phyloP scores from a whole-genome alignment of 2,888 invertebrate genomes.

The Noctua janthe region DNA sequence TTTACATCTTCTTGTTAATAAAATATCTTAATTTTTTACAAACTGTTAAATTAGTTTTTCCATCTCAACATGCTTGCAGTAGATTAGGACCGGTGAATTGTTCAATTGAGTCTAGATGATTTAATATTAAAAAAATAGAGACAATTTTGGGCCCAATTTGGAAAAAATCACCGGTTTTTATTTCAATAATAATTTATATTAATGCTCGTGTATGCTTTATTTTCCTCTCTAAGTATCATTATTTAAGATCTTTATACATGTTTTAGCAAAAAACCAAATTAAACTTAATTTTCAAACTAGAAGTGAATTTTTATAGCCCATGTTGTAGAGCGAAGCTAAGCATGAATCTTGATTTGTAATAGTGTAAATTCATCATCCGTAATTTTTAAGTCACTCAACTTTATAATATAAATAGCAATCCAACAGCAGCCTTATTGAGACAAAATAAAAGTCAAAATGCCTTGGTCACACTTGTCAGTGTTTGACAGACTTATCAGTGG shows the following conservation, averaged over 20 bases:
- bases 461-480: background rate
- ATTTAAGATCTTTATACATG: background rate
- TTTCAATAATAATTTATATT: background rate
- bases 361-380: background rate
- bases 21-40: background rate
- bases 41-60: background rate
- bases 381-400: background rate
- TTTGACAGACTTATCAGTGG: background rate
- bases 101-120: background rate
- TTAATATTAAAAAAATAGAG: background rate
- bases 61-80: background rate
- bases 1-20: background rate
- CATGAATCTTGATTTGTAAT: background rate
- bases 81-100: slow-evolving; percentile 3
- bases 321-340: slow-evolving; percentile 19
- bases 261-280: background rate
- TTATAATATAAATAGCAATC: background rate
- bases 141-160: background rate
- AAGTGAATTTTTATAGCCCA: background rate
- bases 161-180: too few species aligned
- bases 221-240: background rate
- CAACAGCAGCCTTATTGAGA: background rate
- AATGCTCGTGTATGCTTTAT: background rate
- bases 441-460: background rate
- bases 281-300: background rate